Evolutionary conservation across 35 echinoderm and acorn worm genomes (phyloP), one percentile per base, ranked within the genome.

Genomic region (Apostichopus japonicus): DNA sequence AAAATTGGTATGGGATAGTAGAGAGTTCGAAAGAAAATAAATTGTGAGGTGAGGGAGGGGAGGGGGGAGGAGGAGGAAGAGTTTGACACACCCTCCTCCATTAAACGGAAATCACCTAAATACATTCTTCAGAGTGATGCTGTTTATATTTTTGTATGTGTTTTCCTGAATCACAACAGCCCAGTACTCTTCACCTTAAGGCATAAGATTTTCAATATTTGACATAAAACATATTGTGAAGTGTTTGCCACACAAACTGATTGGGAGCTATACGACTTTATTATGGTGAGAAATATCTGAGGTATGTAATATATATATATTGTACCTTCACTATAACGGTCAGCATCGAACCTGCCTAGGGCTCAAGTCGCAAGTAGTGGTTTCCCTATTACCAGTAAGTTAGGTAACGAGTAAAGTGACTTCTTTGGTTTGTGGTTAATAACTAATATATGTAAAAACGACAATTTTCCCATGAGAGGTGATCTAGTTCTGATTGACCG

Each of bases 381-480:
- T 83, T 83, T 55, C 79, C 51, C 8, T 51, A 52, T 54, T 52
- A 83, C 6, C 17, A 55, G 33, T 54, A 17, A 54, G 79, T 83
- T 83, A 83, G 79, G 24, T 83, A 83, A 83, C 51, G 33, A 44
- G 3, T 44, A 44, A 83, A 17, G 19, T 14, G 79, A 83, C 27
- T 44, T 5, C 17, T 44, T 54, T 44, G 79, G 44, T 83, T 83
- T 83, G 79, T 83, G 79, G 79, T 83, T 83, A 54, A 54, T 54
- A 83, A 83, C 2, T 83, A 54, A 55, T 19, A 83, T 13, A 11
- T n/a, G 44, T 83, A 53, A 67, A 2, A 17, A 14, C 19, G 7
- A 54, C n/a, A 55, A 83, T 54, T 83, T 83, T 83, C 79, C 79
- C 79, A 83, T 9, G 79, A 52, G 63, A 67, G 63, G 63, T 67